A percentile compares a stretch with the other conserved stretches of the same genome.
phyloP scores from a whole-genome alignment of 2,888 invertebrate species.

The Resseliella maxima region DNA sequence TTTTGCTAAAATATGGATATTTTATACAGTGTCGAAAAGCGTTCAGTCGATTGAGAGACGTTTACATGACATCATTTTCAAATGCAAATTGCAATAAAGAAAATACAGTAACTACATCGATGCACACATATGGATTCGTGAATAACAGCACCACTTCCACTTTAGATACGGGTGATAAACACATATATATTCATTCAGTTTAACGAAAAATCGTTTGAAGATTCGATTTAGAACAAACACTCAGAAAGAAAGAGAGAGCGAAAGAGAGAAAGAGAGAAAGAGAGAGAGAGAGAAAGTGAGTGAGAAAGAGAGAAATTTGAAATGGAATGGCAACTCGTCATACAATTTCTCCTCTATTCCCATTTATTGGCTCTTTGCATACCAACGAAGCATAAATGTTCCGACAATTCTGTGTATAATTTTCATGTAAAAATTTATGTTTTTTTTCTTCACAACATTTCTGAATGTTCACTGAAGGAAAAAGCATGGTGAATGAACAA shows the following conservation, averaged over 20 bases:
- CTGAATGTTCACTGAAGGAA: background rate
- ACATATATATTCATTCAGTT: conserved; percentile 13
- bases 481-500: background rate
- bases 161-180: conserved; percentile 1
- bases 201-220: background rate
- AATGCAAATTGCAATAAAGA: conserved; percentile 45
- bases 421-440: background rate
- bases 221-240: background rate
- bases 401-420: background rate
- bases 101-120: conserved; percentile 6
- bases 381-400: background rate
- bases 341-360: background rate
- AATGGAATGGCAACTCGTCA: background rate
- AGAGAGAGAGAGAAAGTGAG: too few species aligned
- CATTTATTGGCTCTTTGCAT: conserved; percentile 38
- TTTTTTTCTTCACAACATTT: background rate
- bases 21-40: conserved; percentile 22
- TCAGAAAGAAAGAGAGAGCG: too few species aligned
- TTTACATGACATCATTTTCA: conserved; percentile 46
- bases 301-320: background rate
- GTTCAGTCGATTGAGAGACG: conserved; percentile 39
- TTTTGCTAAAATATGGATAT: conserved; percentile 24
- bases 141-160: background rate
- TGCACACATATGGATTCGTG: conserved; percentile 17
- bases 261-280: background rate